phyloP scores from a whole-genome alignment of 2,113 vertebrate species.

The Thinocorus orbignyianus region DNA sequence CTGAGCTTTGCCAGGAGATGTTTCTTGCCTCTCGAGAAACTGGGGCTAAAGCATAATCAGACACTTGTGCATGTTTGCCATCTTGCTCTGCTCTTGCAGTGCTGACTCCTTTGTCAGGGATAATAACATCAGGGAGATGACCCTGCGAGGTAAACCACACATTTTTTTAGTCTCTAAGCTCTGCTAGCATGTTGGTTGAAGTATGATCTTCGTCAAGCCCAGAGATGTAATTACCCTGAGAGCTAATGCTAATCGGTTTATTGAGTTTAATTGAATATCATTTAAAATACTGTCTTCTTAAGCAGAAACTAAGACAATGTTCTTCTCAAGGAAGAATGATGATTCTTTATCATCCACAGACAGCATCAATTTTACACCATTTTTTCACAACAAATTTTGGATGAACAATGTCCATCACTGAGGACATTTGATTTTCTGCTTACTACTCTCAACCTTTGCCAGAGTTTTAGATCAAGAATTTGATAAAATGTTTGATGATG shows the following conservation, averaged over 20 bases:
- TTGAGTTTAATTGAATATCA: constrained; percentile 48
- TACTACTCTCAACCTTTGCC: background rate
- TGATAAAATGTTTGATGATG: constrained; percentile 16
- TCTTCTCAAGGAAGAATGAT: background rate
- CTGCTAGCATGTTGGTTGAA: constrained; percentile 14
- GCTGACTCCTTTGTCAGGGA: background rate
- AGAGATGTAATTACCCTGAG: constrained; percentile 41
- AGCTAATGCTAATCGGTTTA: constrained; percentile 64
- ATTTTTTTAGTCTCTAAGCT: constrained; percentile 33
- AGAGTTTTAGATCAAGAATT: constrained; percentile 36
- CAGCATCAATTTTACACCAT: background rate
- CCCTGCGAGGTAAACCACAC: constrained; percentile 31
- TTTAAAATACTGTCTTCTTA: constrained; percentile 4
- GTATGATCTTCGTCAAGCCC: constrained; percentile 44
- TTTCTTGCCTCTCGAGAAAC: constrained; percentile 4
- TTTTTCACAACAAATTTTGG: background rate
- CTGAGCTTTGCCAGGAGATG: background rate
- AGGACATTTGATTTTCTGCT: background rate
- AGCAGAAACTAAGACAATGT: background rate
- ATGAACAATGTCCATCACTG: background rate
- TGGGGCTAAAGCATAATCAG: background rate
- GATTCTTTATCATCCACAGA: background rate
- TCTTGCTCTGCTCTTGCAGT: constrained; percentile 6
- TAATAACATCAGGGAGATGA: constrained; percentile 33
- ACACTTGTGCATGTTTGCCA: constrained; percentile 11